Percentiles rank a stretch among this genome's conserved stretches.
Evolutionary conservation across 2,797 vertebrate genomes (phyloP).

Genomic region (Sebastes alutus): DNA sequence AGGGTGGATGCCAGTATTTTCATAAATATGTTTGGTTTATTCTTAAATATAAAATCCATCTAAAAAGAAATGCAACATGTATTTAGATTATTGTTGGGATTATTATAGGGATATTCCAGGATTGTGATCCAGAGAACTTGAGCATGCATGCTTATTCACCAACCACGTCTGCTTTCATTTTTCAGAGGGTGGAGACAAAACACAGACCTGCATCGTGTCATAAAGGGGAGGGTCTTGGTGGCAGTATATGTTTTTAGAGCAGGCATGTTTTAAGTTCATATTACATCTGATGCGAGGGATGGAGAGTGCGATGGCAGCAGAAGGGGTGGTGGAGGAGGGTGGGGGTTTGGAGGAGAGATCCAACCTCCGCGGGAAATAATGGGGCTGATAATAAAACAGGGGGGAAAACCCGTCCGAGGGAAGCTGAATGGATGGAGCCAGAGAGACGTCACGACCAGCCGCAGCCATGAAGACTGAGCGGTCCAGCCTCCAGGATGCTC

Average conservation of each 20-base stretch:
- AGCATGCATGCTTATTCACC: constrained; percentile 16
- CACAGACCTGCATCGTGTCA: constrained; percentile 77
- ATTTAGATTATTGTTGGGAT: background rate
- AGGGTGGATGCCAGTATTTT: background rate
- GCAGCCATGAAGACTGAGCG: constrained; percentile 82
- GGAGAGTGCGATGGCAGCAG: constrained; percentile 46
- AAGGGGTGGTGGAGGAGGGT: constrained; percentile 43
- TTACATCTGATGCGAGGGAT: constrained; percentile 67
- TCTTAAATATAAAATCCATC: background rate
- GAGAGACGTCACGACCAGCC: constrained; percentile 86
- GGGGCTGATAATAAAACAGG: constrained; percentile 72
- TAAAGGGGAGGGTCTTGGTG: constrained; percentile 78
- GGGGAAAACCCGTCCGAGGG: constrained; percentile 78
- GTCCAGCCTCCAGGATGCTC: constrained; percentile 70
- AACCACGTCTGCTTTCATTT: constrained; percentile 39
- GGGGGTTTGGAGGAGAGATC: constrained; percentile 51
- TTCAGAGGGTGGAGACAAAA: constrained; percentile 79
- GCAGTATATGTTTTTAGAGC: constrained; percentile 83
- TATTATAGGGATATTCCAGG: background rate
- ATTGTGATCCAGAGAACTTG: constrained; percentile 3
- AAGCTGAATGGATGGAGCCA: constrained; percentile 88
- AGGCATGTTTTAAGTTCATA: constrained; percentile 78
- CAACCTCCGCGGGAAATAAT: constrained; percentile 79
- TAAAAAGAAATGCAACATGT: background rate
- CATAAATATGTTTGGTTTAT: background rate